Evolutionary conservation across 23 tunicate species (phyloP).

Genomic region (Ascidia mentula): DNA sequence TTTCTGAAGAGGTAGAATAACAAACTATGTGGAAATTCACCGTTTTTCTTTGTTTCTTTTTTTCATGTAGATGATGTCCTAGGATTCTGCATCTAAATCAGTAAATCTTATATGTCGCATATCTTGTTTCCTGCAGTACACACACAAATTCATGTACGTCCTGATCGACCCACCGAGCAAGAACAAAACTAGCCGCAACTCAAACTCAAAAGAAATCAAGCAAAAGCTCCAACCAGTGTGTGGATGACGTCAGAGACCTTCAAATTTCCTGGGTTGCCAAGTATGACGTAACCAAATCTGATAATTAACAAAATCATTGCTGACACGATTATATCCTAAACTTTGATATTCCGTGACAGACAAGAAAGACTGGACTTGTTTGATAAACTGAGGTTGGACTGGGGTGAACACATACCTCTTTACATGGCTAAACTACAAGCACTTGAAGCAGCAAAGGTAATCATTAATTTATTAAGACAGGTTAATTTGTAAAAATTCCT

Average conservation of each 20-base stretch:
- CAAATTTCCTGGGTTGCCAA: slow-evolving; percentile 81
- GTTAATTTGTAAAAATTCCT: neutral
- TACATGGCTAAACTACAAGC: slow-evolving; percentile 72
- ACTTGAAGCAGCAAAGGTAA: slow-evolving; percentile 59
- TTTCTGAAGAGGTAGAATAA: neutral
- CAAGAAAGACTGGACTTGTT: slow-evolving; percentile 44
- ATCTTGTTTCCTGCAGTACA: neutral
- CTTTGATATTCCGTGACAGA: slow-evolving; percentile 9
- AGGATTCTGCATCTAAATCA: no score
- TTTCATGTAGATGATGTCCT: no score
- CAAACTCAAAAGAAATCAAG: neutral
- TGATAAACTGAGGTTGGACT: slow-evolving; percentile 53
- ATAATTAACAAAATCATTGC: no score
- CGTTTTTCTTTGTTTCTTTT: no score
- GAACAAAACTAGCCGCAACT: slow-evolving; percentile 19
- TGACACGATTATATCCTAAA: neutral
- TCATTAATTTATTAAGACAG: neutral
- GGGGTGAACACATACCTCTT: slow-evolving; percentile 80
- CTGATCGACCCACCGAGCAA: slow-evolving; percentile 57
- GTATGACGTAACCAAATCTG: no score
- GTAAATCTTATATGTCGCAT: no score
- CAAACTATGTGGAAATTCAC: no score
- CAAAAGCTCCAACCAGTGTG: slow-evolving; percentile 17
- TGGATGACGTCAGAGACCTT: slow-evolving; percentile 75
- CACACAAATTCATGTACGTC: slow-evolving; percentile 39